Evolutionary conservation across 2,888 invertebrate genomes (phyloP).

Genomic region (Margaritifera margaritifera): DNA sequence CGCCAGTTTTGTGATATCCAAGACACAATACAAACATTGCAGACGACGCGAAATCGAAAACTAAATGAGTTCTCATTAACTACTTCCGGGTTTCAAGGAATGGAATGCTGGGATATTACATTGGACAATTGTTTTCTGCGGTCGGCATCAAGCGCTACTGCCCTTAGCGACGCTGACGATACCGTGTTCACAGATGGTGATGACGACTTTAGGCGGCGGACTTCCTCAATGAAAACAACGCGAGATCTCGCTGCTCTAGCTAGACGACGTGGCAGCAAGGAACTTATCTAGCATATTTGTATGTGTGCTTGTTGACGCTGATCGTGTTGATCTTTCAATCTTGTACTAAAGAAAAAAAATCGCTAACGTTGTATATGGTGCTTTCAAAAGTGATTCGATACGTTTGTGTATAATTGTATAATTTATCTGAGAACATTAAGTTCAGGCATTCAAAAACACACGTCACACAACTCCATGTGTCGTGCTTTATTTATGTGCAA

Average conservation of each 20-base stretch:
- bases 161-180: conserved; percentile 36
- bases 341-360: no score
- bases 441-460: no score
- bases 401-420: no score
- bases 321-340: no score
- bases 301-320: no score
- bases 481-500: no score
- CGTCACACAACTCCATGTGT: no score
- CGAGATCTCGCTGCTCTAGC: conserved; percentile 62
- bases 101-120: conserved; percentile 35
- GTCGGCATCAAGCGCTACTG: conserved; percentile 51
- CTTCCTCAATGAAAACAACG: conserved; percentile 62
- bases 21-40: conserved; percentile 51
- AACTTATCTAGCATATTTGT: conserved; percentile 37
- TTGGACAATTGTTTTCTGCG: conserved; percentile 48
- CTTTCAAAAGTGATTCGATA: no score
- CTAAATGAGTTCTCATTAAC: conserved; percentile 18
- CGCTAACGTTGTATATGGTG: no score
- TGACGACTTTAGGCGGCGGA: conserved; percentile 47
- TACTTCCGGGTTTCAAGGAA: conserved; percentile 33
- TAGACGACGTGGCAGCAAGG: conserved; percentile 60
- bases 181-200: conserved; percentile 36
- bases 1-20: conserved; percentile 62
- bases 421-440: no score
- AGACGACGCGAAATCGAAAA: conserved; percentile 20